Percentiles rank a stretch among this genome's conserved stretches.
phyloP scores from a whole-genome alignment of 2,797 vertebrate genomes.

The Pagetopsis macropterus region DNA sequence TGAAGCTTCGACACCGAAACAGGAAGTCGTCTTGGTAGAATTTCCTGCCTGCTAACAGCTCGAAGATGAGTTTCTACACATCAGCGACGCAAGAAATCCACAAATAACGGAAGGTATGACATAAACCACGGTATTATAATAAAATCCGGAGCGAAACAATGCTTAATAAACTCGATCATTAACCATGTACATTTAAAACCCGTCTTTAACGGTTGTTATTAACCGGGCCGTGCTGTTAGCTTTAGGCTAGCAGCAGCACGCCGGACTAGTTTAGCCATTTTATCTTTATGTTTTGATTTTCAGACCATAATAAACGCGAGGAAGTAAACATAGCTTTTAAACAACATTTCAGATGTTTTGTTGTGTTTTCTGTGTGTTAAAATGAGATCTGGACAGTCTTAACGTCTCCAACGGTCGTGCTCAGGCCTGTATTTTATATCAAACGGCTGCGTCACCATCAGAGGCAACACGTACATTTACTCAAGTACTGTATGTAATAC shows the following conservation, averaged over 20 bases:
- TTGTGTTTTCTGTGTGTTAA: too few species aligned
- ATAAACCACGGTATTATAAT: rapidly evolving
- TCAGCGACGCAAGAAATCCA: neutral
- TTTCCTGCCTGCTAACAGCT: neutral
- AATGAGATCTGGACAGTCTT: neutral
- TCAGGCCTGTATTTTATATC: too few species aligned
- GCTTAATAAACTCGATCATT: rapidly evolving
- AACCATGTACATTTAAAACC: too few species aligned
- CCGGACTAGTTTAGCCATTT: neutral
- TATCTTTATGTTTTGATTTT: too few species aligned
- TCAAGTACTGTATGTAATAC: too few species aligned
- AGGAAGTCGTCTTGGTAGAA: neutral
- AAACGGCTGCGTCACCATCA: too few species aligned
- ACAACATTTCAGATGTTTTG: neutral
- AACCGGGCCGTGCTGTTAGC: neutral
- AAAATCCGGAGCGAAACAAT: rapidly evolving
- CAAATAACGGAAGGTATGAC: conserved; percentile 40
- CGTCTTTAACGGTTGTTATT: neutral
- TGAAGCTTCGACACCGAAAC: neutral
- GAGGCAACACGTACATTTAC: too few species aligned
- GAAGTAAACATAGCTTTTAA: neutral
- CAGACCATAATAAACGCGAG: neutral
- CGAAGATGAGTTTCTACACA: neutral
- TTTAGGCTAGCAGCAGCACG: neutral
- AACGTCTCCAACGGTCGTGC: neutral